Base-by-base conservation (phyloP, 2,113 vertebrate genomes). In the Melierax canorus region DNA sequence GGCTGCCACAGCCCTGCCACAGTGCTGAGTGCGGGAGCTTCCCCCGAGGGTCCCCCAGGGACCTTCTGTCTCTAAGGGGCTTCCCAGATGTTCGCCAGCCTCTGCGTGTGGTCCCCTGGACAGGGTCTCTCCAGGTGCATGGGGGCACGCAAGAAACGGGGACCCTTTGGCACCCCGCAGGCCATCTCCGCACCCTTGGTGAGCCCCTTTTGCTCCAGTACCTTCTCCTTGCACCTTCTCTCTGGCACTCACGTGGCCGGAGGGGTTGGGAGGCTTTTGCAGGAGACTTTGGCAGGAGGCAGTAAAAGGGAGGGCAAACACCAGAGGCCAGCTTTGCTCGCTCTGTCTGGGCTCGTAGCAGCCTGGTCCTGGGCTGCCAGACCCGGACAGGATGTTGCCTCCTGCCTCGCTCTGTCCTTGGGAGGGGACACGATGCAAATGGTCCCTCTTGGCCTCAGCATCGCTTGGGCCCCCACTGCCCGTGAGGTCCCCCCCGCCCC, bases 161-260 rank as follows among this genome's bases (percentile, higher is more conserved):
- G 46, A 79, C 39, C 20, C 73, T 59, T 30, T 55, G 68, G 21
- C 32, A 68, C 26, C 69, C 55, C 1, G 0, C 60, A n/a, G 55
- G 21, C 4, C 69, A 20, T 12, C 39, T 50, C 17, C 5, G 0
- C 36, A 34, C 6, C 45, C 46, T 30, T 7, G 17, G 63, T 0
- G 2, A 43, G 20, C 32, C 12, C 14, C 46, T 64, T 38, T 53
- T 1, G 1, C 26, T 64, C 46, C 67, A 62, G 69, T 46, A 59
- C 41, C 68, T 66, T 38, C 79, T 69, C 67, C 62, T 74, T 38
- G 12, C 14, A 6, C 32, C 23, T 71, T 29, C 43, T 27, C 29
- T 50, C 58, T 19, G 29, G 39, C n/a, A 32, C 13, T 20, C 0
- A 0, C 46, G 43, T 0, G 3, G 69, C 29, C 0, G 2, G 24